Evolutionary conservation across 2,888 invertebrate species (phyloP).

Genomic region (Volucella inanis): DNA sequence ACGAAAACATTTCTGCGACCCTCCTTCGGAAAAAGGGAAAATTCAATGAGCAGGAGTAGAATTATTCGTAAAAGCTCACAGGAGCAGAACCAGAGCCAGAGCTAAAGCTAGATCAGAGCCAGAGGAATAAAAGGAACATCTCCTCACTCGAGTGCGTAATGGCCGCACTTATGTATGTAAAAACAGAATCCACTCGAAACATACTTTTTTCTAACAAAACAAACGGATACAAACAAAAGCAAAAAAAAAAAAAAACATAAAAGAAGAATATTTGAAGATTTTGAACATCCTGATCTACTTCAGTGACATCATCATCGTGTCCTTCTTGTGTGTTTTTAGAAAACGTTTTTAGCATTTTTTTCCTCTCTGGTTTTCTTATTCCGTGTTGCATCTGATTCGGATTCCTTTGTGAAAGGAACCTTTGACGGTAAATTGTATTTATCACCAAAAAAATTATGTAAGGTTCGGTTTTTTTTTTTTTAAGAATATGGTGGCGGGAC

Average conservation of each 20-base stretch:
- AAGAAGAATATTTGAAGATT: conserved; percentile 37
- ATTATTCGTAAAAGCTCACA: background rate
- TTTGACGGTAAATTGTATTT: conserved; percentile 20
- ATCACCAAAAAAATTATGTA: background rate
- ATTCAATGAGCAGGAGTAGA: conserved; percentile 47
- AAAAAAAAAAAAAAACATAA: background rate
- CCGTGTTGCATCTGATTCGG: too few species aligned
- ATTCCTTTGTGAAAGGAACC: background rate
- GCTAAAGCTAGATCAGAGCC: background rate
- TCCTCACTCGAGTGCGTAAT: conserved; percentile 73
- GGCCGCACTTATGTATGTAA: conserved; percentile 66
- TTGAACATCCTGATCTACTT: conserved; percentile 51
- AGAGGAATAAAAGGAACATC: conserved; percentile 24
- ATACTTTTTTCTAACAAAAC: conserved; percentile 42
- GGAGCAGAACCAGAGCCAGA: background rate
- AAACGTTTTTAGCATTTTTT: background rate
- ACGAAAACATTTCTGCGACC: conserved; percentile 57
- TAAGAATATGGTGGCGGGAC: too few species aligned
- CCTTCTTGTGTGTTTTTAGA: conserved; percentile 1
- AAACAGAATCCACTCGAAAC: conserved; percentile 56
- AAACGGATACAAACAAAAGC: conserved; percentile 3
- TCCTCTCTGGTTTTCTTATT: background rate
- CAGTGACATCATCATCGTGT: conserved; percentile 53
- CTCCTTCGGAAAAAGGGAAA: conserved; percentile 45
- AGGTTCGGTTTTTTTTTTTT: background rate